Evolutionary conservation across 1,140 invertebrate species (phyloP), one percentile per base, ranked within the genome.

Genomic region (Leptestheria dahalacensis): DNA sequence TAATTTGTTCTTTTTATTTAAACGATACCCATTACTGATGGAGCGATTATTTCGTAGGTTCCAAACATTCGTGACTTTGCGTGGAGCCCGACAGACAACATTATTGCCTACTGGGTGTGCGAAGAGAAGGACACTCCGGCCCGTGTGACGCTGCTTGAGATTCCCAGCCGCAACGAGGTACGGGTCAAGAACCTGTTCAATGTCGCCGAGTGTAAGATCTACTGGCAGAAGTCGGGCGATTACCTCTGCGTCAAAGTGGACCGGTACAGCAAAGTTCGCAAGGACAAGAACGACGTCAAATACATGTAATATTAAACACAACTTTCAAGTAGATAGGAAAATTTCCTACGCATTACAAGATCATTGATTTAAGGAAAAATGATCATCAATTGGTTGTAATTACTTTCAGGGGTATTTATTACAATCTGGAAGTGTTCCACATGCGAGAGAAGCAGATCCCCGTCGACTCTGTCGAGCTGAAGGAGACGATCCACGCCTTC

Each of bases 391-490:
- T n/a, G n/a, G n/a, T n/a, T n/a, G n/a, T n/a, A n/a, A n/a, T 60
- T 23, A 64, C 65, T 65, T 73, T 76, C 46, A 65, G 85, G 82
- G 93, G 95, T 65, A 90, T 97, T 81, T 95, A 94, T 66, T 97
- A 92, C 74, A 98, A 99, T 71, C 96, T 99, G 75, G 96, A 99
- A 76, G 91, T 99, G 63, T 99, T 99, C 77, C 91, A 96, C 67
- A 93, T 98, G 83, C 77, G 90, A 57, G 93, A 97, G 68, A 99
- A 99, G 70, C 86, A 97, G 70, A 91, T 99, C 64, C 95, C 97
- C 0, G 93, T 99, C 0, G 96, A 99, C 70, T 95, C 90, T 58
- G 85, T 97, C 6, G 94, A 98, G 75, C 89, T 93, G 60, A 90
- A 90, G 65, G 88, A 92, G 68, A 79, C 85, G 0, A 95, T 98